Conservation (phyloP, 2,113 vertebrate species). For the Cranoglanis bouderius region DNA sequence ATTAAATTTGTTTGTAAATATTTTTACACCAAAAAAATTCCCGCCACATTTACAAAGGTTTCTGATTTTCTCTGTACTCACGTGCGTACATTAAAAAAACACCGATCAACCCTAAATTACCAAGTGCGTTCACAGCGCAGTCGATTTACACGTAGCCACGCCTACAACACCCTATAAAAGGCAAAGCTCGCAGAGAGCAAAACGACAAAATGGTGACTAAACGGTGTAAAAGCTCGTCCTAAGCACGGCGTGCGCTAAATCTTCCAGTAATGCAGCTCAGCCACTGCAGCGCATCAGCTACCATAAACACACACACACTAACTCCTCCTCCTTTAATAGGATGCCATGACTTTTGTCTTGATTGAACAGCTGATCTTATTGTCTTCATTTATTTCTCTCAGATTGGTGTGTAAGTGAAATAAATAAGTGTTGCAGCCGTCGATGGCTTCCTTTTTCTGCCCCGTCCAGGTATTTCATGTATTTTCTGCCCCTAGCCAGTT, state of each 20-base stretch:
- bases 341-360: too few relatives aligned
- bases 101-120: background rate
- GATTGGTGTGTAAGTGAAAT: too few relatives aligned
- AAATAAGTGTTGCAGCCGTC: too few relatives aligned
- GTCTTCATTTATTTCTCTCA: too few relatives aligned
- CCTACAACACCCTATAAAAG: background rate
- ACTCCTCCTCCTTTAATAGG: too few relatives aligned
- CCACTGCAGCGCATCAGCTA: background rate
- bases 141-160: background rate
- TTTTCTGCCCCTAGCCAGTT: too few relatives aligned
- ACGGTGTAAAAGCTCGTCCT: background rate
- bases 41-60: background rate
- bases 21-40: too few relatives aligned
- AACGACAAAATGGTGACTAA: background rate
- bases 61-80: background rate
- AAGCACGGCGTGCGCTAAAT: background rate
- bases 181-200: background rate
- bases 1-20: too few relatives aligned
- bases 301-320: too few relatives aligned
- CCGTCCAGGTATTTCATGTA: too few relatives aligned
- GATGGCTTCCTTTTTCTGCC: too few relatives aligned
- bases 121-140: background rate
- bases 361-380: too few relatives aligned
- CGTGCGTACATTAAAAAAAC: background rate
- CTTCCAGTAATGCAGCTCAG: background rate